phyloP scores from a whole-genome alignment of 30 jellyfish, hydroid and myxozoan genomes.

The Chrysaora quinquecirrha region DNA sequence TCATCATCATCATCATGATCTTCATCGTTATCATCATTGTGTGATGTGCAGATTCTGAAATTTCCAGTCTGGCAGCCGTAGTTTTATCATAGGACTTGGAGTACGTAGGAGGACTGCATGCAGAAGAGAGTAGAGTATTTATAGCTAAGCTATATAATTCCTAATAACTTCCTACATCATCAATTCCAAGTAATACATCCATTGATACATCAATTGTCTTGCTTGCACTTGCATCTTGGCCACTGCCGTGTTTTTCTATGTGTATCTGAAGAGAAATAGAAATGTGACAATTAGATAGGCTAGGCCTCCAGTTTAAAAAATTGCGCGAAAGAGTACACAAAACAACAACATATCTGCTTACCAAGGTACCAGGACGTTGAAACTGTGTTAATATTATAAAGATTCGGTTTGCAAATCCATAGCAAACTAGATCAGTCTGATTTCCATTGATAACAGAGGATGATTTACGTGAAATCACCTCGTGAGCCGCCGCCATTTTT shows the following conservation, averaged over 20 bases:
- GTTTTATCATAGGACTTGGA: no score
- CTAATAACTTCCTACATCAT: conserved; percentile 71
- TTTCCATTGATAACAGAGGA: conserved; percentile 30
- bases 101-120: no score
- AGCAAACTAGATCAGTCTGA: conserved; percentile 69
- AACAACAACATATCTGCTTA: neutral
- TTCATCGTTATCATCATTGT: no score
- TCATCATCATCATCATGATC: no score
- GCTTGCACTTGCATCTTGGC: conserved; percentile 11
- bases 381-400: conserved; percentile 77
- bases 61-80: no score
- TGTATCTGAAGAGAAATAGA: conserved; percentile 32
- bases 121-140: no score
- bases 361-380: conserved; percentile 82
- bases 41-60: no score
- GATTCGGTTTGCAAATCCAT: conserved; percentile 68
- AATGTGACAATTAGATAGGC: no score
- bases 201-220: conserved; percentile 29
- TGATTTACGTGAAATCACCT: conserved; percentile 29
- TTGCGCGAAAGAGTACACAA: neutral
- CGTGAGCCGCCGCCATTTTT: neutral
- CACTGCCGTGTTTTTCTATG: conserved; percentile 41
- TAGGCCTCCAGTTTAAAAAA: neutral
- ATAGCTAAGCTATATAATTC: no score
- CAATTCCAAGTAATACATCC: conserved; percentile 62